Percentiles rank a stretch among this genome's conserved stretches.
phyloP scores from a whole-genome alignment of 1,140 invertebrate species.

The Cherax quadricarinatus region DNA sequence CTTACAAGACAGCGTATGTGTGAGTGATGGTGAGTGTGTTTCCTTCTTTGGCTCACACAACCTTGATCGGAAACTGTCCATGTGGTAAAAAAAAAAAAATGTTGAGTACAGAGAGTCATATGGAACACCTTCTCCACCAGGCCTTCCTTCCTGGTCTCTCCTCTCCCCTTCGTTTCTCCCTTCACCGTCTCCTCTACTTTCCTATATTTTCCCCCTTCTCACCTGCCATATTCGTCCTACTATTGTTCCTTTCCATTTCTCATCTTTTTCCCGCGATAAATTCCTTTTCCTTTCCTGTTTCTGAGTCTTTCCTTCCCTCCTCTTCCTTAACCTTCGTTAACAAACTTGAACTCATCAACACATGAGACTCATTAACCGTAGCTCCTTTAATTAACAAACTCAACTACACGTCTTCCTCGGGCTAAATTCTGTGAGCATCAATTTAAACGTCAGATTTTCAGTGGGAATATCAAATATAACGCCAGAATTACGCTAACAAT shows the following conservation, averaged over 20 bases:
- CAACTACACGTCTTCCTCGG: not conserved
- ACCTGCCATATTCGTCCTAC: no score
- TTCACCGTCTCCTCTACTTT: not conserved
- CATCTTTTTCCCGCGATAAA: not conserved
- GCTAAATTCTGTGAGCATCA: not conserved
- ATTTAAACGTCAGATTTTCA: not conserved
- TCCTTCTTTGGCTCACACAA: no score
- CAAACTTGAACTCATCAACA: not conserved
- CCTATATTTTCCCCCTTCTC: not conserved
- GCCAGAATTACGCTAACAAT: no score
- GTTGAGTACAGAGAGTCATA: no score
- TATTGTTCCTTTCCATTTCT: no score
- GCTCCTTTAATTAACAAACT: slow-evolving; percentile 19
- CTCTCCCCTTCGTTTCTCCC: not conserved
- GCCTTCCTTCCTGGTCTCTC: not conserved
- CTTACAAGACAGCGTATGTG: no score
- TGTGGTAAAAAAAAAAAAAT: no score
- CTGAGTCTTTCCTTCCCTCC: no score
- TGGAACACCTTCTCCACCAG: not conserved
- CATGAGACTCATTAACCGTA: slow-evolving; percentile 6
- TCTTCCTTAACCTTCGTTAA: no score
- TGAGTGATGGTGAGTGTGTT: no score
- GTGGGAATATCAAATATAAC: no score
- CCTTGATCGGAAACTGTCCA: no score
- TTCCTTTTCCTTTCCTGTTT: not conserved